Evolutionary conservation across 2,797 vertebrate species (phyloP).

Genomic region (Sebastes umbrosus): DNA sequence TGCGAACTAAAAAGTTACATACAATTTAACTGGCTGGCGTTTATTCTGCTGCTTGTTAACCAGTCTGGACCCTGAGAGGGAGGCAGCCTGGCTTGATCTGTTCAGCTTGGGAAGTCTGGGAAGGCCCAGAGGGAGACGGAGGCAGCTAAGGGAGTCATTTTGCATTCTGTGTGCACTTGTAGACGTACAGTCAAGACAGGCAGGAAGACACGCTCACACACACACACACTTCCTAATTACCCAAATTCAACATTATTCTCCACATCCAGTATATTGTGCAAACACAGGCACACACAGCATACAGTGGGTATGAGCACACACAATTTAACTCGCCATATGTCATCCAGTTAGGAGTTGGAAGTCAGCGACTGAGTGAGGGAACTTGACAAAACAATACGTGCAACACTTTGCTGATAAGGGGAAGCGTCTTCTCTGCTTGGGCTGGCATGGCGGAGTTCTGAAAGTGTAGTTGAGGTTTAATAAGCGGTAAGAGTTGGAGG

Average conservation of each 20-base stretch:
- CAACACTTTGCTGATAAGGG: constrained; percentile 20
- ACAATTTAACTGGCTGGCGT: constrained; percentile 76
- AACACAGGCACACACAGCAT: constrained; percentile 20
- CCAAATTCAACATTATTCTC: constrained; percentile 39
- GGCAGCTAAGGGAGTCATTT: constrained; percentile 62
- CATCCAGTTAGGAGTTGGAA: constrained; percentile 10
- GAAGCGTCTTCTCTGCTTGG: constrained; percentile 48
- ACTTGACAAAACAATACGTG: constrained; percentile 23
- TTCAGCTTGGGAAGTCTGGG: constrained; percentile 66
- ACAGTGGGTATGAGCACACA: background rate
- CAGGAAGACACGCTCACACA: constrained; percentile 13
- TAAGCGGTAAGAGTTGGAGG: constrained; percentile 55
- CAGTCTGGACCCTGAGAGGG: constrained; percentile 53
- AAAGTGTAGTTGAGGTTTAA: constrained; percentile 56
- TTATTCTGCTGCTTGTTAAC: constrained; percentile 81
- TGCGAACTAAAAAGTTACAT: constrained; percentile 81
- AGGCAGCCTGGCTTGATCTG: constrained; percentile 66
- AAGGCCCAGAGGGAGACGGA: constrained; percentile 51
- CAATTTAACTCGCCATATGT: constrained; percentile 34
- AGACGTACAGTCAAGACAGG: constrained; percentile 43
- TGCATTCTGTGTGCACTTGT: constrained; percentile 64
- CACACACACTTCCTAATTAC: constrained; percentile 47
- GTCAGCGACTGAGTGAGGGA: constrained; percentile 13
- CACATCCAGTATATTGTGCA: constrained; percentile 38
- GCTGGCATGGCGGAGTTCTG: constrained; percentile 38